Evolutionary conservation across 1,140 invertebrate species (phyloP).

Genomic region (Sitobion miscanthi): DNA sequence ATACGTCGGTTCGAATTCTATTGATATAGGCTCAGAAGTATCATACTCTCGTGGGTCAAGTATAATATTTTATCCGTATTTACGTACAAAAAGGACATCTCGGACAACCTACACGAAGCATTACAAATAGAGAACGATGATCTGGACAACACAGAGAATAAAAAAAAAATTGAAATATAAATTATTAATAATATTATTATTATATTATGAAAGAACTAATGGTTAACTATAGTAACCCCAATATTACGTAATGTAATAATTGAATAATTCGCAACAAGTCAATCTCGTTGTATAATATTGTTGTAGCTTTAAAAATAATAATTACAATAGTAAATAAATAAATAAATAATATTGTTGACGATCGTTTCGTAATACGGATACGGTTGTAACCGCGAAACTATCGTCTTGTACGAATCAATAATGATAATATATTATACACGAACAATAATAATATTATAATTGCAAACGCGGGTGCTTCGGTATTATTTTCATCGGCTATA

Average conservation of each 20-base stretch:
- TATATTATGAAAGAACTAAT: background rate
- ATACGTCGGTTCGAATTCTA: no score
- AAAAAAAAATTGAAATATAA: background rate
- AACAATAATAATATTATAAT: slow-evolving; percentile 5
- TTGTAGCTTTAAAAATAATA: no score
- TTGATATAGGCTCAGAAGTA: no score
- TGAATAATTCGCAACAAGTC: background rate
- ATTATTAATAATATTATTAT: background rate
- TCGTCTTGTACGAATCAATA: background rate
- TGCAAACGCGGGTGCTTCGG: background rate
- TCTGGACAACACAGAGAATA: background rate
- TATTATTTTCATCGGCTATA: background rate
- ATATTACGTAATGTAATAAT: background rate
- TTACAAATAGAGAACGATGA: background rate
- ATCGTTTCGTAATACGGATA: no score
- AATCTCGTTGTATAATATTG: background rate
- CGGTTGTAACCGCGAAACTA: background rate
- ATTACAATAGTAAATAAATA: background rate
- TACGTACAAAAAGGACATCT: background rate
- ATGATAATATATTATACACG: background rate
- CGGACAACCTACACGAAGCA: background rate
- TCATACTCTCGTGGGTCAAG: no score
- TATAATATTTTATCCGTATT: no score
- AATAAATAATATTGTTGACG: background rate
- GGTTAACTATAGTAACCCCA: background rate